Base-by-base conservation (phyloP, 1,140 invertebrate genomes). In the Aethina tumida region DNA sequence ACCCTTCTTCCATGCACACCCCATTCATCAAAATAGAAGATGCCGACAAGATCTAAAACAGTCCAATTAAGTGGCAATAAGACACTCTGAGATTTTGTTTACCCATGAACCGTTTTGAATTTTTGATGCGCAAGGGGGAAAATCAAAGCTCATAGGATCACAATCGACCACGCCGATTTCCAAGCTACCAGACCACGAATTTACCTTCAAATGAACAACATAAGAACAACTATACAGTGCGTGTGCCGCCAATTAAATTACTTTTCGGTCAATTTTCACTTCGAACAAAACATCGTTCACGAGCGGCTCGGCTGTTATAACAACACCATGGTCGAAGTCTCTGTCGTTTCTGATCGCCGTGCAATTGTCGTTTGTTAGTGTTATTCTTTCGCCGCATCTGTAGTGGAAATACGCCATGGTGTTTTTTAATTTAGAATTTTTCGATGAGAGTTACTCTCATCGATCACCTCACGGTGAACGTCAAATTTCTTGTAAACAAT, bases 161-260 rank as follows among this genome's bases (percentile, higher is more conserved):
- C 78, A 77, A 17, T 81, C 77, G 10, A 89, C 92, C 7, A 94
- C 81, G 20, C 92, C 92, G 53, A 95, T 87, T 67, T 93, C 87
- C 54, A 96, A 79, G 45, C 83, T 90, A 14, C 90, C 90, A 63
- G 82, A 90, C 88, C 90, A 94, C 24, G 79, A 73, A 53, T 74
- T 75, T 41, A 82, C 74, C 79, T 84, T 39, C 28, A 58, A 51
- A 43, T 9, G 14, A 20, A 35, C 6, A 6, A 17, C 31, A 5
- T 30, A 15, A 17, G 8, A 8, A 22, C 14, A 9, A 13, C 14
- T 35, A 2, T 30, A 12, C 8, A 15, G 21, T 2, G 18, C 8
- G 21, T 12, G 26, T 15, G 13, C 17, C n/a, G 1, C 5, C 7
- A 31, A 20, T 36, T 26, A 25, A 16, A 33, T 24, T 39, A 90